Conservation (phyloP, 2,797 vertebrate genomes). For the Premnoplex brunnescens region DNA sequence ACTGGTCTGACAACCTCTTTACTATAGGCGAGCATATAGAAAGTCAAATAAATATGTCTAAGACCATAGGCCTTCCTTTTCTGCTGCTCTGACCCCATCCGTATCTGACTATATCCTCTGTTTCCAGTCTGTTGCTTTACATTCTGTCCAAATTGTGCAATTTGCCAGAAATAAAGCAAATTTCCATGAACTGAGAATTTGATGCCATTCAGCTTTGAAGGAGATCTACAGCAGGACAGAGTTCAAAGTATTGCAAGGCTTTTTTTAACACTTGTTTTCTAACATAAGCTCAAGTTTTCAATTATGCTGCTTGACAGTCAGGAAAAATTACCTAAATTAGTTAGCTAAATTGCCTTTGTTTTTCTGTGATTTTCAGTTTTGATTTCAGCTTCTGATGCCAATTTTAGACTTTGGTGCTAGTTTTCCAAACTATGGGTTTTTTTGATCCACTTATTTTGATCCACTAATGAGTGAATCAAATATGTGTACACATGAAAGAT, state of each 20-base stretch:
- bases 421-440: background rate
- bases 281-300: background rate
- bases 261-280: background rate
- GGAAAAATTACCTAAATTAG: background rate
- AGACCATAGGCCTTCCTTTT: background rate
- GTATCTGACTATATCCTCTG: background rate
- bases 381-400: background rate
- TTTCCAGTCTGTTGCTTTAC: background rate
- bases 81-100: background rate
- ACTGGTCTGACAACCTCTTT: background rate
- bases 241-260: background rate
- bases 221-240: background rate
- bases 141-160: background rate
- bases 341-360: background rate
- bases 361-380: background rate
- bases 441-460: background rate
- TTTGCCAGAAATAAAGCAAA: background rate
- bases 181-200: background rate
- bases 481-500: background rate
- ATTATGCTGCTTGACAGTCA: background rate
- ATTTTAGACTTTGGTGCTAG: background rate
- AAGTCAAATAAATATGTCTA: background rate
- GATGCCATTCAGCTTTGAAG: background rate
- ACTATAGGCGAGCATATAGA: background rate
- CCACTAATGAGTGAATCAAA: background rate